Evolutionary conservation across 2,888 invertebrate genomes (phyloP), one percentile per base, ranked within the genome.

Genomic region (Pomacea canaliculata): DNA sequence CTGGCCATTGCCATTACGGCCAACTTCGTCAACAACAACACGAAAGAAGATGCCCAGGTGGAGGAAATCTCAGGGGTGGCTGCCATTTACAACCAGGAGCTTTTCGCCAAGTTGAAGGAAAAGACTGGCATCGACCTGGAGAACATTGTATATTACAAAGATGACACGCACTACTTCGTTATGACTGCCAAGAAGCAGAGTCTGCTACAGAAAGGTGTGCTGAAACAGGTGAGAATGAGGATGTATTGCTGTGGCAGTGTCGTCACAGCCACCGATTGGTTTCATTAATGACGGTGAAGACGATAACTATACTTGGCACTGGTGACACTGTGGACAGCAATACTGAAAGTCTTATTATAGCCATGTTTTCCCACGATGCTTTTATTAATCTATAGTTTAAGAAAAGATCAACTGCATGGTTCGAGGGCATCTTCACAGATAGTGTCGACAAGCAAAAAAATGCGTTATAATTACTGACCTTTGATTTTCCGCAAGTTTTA

Each of bases 151-250:
- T 99, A 99, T 91, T 99, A 99, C 91, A 99, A 99, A 89, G 99
- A 99, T 90, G 99, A 99, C 87, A 99, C 99, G 0, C 99, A 99
- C 91, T 99, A 99, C 91, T 99, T 99, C 92, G 99, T 99, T 46
- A 99, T 99, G 99, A 99, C 99, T 37, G 99, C 99, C 67, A 99
- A 98, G 92, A 99, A 99, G 91, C 95, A 95, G 67, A 89, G 97
- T 92, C 93, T 98, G 71, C 93, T 98, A 72, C 95, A 96, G 83
- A 97, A 97, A 90, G 96, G 96, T 46, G 98, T 98, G 68, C 94
- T 98, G 79, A 92, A 95, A 72, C 94, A 95, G 90, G 96, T 96
- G 89, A 87, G 89, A 27, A 27, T 65, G 65, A 27, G 13, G 7
- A 16, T 12, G 19, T n/a, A 19, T 12, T 7, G 65, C 10, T 12